phyloP scores from a whole-genome alignment of 2,797 vertebrate genomes.

The Dendrocincla tyrannina region DNA sequence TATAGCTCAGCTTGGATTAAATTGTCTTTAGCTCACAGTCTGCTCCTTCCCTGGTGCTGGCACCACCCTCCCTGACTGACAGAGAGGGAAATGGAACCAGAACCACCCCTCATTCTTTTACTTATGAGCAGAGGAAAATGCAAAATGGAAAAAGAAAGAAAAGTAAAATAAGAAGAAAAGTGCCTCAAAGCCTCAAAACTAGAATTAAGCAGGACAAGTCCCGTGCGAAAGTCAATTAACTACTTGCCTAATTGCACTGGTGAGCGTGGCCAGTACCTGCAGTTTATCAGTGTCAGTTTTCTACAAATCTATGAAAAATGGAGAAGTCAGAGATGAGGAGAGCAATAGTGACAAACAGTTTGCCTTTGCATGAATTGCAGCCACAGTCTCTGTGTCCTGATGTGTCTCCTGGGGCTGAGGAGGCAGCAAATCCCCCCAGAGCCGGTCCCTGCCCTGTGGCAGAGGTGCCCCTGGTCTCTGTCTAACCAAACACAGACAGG shows the following conservation, averaged over 20 bases:
- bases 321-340: not conserved
- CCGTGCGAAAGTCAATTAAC: not conserved
- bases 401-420: not conserved
- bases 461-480: not conserved
- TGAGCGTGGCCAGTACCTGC: not conserved
- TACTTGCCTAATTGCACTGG: not conserved
- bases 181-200: not conserved
- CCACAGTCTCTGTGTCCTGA: not conserved
- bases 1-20: not conserved
- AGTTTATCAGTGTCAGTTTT: not conserved
- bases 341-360: not conserved
- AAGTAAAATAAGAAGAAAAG: not conserved
- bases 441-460: not conserved
- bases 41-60: not conserved
- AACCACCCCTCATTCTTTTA: not conserved
- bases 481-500: not conserved
- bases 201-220: not conserved
- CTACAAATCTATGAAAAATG: not conserved
- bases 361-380: not conserved
- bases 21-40: not conserved
- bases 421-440: not conserved
- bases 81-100: not conserved
- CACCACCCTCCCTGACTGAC: not conserved
- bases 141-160: not conserved
- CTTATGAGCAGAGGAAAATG: not conserved